Evolutionary conservation across 2,797 vertebrate species (phyloP), one percentile per base, ranked within the genome.

Genomic region (Atherinosoma microstoma): DNA sequence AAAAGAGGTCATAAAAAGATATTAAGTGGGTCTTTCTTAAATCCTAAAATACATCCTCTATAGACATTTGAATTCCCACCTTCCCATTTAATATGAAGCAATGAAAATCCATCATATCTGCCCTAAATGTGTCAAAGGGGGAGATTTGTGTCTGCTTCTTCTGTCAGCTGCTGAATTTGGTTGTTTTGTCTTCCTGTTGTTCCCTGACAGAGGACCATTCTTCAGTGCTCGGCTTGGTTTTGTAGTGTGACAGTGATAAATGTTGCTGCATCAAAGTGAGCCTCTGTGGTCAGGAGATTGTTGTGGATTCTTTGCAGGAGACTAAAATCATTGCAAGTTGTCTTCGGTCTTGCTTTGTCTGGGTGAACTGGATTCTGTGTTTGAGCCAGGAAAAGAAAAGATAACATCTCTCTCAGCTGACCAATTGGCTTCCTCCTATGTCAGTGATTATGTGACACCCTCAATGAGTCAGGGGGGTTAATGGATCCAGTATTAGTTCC

Each of bases 221-320:
- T 51, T 78, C 47, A 70, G 0, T 24, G 24, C 56, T 45, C n/a
- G 36, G 30, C 30, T 9, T 2, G n/a, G 36, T 27, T 73, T 57
- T 67, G 10, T 45, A 29, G 18, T 58, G 49, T 70, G 67, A 75
- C 64, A 58, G 9, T 67, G 67, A 75, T 59, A 57, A 67, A 84
- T 78, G 81, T 75, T 61, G 35, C 38, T 58, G 47, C 57, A 54
- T 61, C 6, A 36, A 30, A 67, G 20, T 22, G 27, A 36, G 15
- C 29, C 29, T 56, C 18, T 49, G 16, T 57, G 56, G 29, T 60
- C 7, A 13, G 56, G 35, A 38, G 30, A 57, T 11, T 62, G 49
- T 65, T 80, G 6, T 42, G 24, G 30, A 18, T 58, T 61, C n/a
- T 64, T 42, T 36, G 60, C n/a, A 64, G 47, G 6, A 49, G 63